Evolutionary conservation across 92 coral and sea anemone species (phyloP).

Genomic region (Epizoanthus scotinus): DNA sequence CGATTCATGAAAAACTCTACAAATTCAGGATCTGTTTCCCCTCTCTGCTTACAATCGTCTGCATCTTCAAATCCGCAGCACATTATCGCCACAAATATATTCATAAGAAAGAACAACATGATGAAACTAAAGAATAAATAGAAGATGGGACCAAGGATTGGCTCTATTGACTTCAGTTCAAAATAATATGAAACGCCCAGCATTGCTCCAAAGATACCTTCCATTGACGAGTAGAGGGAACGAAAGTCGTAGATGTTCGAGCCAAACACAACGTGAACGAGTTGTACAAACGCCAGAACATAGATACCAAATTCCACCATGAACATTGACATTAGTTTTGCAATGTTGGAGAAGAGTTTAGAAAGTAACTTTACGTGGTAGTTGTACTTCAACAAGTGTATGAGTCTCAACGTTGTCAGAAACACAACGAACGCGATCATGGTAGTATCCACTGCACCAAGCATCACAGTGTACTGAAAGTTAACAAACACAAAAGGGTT

Average conservation of each 20-base stretch:
- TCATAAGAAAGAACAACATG: constrained; percentile 69
- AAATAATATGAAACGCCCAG: constrained; percentile 69
- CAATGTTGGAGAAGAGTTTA: constrained; percentile 62
- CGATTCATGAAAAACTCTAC: constrained; percentile 57
- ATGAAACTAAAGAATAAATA: constrained; percentile 60
- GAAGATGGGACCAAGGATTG: constrained; percentile 65
- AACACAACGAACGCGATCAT: constrained; percentile 74
- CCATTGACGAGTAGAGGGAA: constrained; percentile 57
- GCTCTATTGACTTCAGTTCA: constrained; percentile 55
- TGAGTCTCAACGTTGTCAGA: constrained; percentile 71
- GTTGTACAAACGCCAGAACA: constrained; percentile 67
- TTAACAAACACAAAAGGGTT: constrained; percentile 82
- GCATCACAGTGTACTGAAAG: constrained; percentile 63
- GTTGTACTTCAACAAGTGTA: constrained; percentile 69
- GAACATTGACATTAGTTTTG: constrained; percentile 58
- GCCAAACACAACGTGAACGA: constrained; percentile 59
- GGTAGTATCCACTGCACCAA: constrained; percentile 56
- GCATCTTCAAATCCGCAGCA: constrained; percentile 60
- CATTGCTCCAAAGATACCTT: constrained; percentile 63
- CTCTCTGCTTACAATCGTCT: constrained; percentile 38
- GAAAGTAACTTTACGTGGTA: constrained; percentile 66
- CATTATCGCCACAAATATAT: constrained; percentile 77
- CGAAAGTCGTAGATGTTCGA: constrained; percentile 65
- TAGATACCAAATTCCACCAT: constrained; percentile 67
- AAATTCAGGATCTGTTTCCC: constrained; percentile 75